Evolutionary conservation across 2,797 vertebrate species (phyloP), one percentile per base, ranked within the genome.

Genomic region (Australoheros facetus): DNA sequence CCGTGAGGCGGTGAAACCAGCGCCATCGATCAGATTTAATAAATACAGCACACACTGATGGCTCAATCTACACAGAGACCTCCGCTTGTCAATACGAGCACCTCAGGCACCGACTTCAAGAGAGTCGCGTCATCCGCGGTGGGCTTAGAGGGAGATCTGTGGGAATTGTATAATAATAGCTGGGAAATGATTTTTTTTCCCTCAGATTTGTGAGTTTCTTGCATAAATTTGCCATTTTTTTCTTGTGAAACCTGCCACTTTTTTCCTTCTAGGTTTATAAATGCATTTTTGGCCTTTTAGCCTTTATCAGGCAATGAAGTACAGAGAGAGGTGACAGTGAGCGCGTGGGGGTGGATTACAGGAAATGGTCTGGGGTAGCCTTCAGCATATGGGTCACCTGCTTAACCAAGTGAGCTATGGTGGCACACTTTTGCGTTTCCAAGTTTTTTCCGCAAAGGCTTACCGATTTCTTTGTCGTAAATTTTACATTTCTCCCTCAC

Each of bases 1-100:
- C 45, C 78, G 70, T 7, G 77, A 79, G 87, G 71, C 53, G 2
- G 60, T 4, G 72, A 86, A 56, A 73, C 66, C 54, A 3, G 58
- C 62, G 0, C 6, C 84, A 80, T 79, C 32, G 32, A 86, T 66
- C 37, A 10, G 32, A 13, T 62, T 56, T 2, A 28, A 78, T 28
- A 23, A 55, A 73, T 9, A 4, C 71, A 69, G 19, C 78, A 51
- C 45, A 69, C 51, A 51, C 5, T 51, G 64, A 69, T 1, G 11
- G 26, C 45, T 69, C 45, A 51, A 51, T 51, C 48, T 45, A 30
- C 64, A n/a, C 64, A 51, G 17, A 69, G 45, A 51, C 45, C 64
- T 45, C 14, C 0, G 3, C 21, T 11, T 28, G 48, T 58, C 59
- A 56, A 28, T 14, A 34, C 2, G 23, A 82, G 37, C 28, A 6